Conservation (phyloP, 1,140 invertebrate species). For the Bradynema listronoti region DNA sequence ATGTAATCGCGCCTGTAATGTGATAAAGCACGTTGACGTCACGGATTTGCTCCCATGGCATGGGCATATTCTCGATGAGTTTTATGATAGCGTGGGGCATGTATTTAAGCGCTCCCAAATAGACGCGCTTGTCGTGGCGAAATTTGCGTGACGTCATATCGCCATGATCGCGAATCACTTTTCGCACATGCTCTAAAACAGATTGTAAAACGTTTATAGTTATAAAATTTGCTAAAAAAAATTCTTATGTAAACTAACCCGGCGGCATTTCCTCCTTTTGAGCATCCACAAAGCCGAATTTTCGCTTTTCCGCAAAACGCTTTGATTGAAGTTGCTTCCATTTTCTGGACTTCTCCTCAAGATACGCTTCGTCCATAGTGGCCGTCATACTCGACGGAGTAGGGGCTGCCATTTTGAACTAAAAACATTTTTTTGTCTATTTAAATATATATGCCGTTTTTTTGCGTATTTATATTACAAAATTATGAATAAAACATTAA, state of each 20-base stretch:
- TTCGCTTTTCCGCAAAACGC: conserved; percentile 90
- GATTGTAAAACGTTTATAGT: neutral
- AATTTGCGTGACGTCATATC: conserved; percentile 99
- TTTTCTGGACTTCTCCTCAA: conserved; percentile 72
- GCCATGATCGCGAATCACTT: conserved; percentile 97
- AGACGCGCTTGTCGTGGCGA: conserved; percentile 95
- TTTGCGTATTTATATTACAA: too few species aligned
- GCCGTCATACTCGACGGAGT: too few species aligned
- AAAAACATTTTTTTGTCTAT: too few species aligned
- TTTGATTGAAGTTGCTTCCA: conserved; percentile 98
- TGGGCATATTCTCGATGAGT: conserved; percentile 97
- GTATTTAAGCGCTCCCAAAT: conserved; percentile 92
- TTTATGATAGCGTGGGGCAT: conserved; percentile 99
- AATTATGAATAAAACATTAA: too few species aligned
- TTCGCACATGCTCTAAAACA: conserved; percentile 78
- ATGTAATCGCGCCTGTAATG: conserved; percentile 84
- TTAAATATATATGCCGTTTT: too few species aligned
- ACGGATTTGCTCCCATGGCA: conserved; percentile 99
- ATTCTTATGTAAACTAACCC: conserved; percentile 30
- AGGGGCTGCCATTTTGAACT: too few species aligned
- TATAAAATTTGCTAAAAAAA: neutral
- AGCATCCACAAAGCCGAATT: conserved; percentile 96
- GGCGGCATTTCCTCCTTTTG: conserved; percentile 99
- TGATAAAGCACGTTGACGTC: conserved; percentile 78
- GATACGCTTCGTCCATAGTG: conserved; percentile 17